These are phyloP conservation scores for Rynchops niger DNA, from an alignment of 2,113 vertebrate genomes.

Conservation along the genomic window DNA sequence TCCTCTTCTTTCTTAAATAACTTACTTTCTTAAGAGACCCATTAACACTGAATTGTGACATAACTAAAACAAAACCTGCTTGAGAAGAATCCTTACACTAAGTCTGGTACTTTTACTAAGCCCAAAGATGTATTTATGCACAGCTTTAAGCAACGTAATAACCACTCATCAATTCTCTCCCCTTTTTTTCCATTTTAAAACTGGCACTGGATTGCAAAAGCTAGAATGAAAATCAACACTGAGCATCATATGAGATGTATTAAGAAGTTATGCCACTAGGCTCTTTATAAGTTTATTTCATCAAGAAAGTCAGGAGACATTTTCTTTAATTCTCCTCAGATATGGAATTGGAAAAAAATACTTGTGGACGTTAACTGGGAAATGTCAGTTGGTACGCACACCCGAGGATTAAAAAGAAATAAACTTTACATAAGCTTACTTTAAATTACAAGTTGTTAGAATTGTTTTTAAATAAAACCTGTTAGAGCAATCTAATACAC, in stretches of 20 bases:
- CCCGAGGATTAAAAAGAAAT: not conserved
- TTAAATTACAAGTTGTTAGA: not conserved
- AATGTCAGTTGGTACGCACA: not conserved
- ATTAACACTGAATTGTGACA: not conserved
- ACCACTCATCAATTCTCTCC: not conserved
- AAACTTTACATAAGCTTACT: not conserved
- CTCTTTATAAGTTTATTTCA: not conserved
- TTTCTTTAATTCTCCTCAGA: not conserved
- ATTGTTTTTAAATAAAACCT: not conserved
- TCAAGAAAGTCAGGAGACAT: not conserved
- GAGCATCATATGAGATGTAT: not conserved
- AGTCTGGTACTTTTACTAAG: not conserved
- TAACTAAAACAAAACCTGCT: not conserved
- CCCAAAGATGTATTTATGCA: not conserved
- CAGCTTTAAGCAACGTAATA: not conserved
- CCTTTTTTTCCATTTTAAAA: not conserved
- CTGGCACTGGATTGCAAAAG: not conserved
- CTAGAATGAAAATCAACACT: not conserved
- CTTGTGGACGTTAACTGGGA: not conserved
- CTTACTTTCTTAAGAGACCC: not conserved
- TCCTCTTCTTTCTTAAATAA: not conserved
- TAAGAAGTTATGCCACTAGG: not conserved
- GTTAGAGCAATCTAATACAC: not conserved
- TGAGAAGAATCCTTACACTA: not conserved
- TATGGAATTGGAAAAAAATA: not conserved